Conservation (phyloP, 64 coral and sea anemone genomes). For the Montipora cactus region DNA sequence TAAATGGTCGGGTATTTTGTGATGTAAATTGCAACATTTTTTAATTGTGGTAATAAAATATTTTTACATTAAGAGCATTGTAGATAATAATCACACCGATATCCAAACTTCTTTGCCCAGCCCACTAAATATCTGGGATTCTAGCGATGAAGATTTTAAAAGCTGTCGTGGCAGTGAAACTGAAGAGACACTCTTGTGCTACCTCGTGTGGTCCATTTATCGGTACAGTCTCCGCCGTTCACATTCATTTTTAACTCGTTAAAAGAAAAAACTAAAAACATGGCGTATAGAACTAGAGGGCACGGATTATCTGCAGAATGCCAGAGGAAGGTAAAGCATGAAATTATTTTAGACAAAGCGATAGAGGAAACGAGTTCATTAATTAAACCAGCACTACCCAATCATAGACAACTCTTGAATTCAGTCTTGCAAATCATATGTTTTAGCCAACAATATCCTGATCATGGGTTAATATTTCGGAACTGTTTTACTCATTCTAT, state of each 20-base stretch:
- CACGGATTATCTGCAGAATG: background rate
- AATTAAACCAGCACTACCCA: background rate
- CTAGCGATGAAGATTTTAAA: background rate
- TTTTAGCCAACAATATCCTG: background rate
- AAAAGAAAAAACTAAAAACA: background rate
- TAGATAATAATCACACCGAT: background rate
- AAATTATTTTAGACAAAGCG: background rate
- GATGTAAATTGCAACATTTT: background rate
- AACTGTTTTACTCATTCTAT: too few relatives aligned
- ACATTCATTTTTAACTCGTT: too few relatives aligned
- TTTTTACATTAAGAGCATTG: background rate
- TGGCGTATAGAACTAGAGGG: constrained; percentile 7
- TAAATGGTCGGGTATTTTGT: background rate
- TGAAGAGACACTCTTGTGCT: background rate
- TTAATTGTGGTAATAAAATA: background rate
- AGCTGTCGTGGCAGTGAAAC: background rate
- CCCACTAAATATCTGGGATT: constrained; percentile 25
- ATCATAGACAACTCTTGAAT: background rate
- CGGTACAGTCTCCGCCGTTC: background rate
- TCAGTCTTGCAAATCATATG: background rate
- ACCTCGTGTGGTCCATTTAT: background rate
- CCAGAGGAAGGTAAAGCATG: background rate
- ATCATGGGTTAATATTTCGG: too few relatives aligned
- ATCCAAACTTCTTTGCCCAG: background rate
- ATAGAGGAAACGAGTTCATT: background rate